A percentile compares a stretch with the other conserved stretches of the same genome.
These are phyloP conservation scores for Nycteola revayana DNA, from an alignment of 2,888 invertebrate genomes.

Conservation along the genomic window DNA sequence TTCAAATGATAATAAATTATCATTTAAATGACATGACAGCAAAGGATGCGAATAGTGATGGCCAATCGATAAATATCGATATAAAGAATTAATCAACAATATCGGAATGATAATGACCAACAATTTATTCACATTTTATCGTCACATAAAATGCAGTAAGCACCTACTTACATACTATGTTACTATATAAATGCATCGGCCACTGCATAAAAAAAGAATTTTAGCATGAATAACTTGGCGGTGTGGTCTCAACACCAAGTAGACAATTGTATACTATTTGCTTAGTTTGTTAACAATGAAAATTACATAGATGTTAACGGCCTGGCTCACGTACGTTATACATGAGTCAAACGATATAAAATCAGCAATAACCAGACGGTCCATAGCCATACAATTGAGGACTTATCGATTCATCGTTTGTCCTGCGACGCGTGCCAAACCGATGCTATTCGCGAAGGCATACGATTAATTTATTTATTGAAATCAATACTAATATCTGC, in stretches of 20 bases:
- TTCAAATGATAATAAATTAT: no score
- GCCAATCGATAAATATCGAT: background rate
- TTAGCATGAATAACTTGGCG: background rate
- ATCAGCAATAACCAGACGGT: constrained; percentile 53
- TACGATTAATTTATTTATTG: constrained; percentile 81
- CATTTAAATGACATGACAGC: background rate
- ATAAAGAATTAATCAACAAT: background rate
- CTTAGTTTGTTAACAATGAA: constrained; percentile 65
- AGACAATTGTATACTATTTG: constrained; percentile 37
- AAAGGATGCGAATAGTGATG: background rate
- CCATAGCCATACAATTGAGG: constrained; percentile 58
- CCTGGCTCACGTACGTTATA: constrained; percentile 62
- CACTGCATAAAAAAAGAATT: background rate
- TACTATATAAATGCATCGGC: background rate
- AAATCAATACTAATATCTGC: constrained; percentile 81
- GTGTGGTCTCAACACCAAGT: constrained; percentile 24
- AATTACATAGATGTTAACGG: constrained; percentile 70
- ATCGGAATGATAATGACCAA: background rate
- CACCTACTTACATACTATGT: background rate
- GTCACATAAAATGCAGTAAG: background rate
- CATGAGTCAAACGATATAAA: constrained; percentile 74
- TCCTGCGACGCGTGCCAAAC: constrained; percentile 76
- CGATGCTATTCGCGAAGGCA: constrained; percentile 70
- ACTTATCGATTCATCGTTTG: constrained; percentile 72
- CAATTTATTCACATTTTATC: background rate